These are phyloP conservation scores for Temnothorax unifasciatus DNA, from an alignment of 2,888 invertebrate species.

Conservation along the genomic window DNA sequence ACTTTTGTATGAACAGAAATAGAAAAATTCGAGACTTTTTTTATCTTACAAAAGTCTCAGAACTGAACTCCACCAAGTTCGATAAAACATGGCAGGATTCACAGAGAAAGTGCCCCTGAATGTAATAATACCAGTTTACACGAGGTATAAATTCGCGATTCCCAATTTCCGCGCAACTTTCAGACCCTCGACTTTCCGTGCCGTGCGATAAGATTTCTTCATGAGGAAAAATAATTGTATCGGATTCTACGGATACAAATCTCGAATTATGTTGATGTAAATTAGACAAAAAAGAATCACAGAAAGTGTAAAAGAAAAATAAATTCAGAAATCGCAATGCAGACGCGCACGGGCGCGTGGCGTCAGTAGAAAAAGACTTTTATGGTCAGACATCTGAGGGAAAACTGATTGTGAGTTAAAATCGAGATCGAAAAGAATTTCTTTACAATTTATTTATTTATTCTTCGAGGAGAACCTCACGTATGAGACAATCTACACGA, in stretches of 20 bases:
- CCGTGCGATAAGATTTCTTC: neutral
- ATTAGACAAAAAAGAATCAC: neutral
- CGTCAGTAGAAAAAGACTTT: neutral
- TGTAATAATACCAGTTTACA: neutral
- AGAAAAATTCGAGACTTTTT: too few relatives aligned
- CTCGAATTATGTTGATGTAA: neutral
- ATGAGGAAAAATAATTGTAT: neutral
- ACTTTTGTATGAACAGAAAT: too few relatives aligned
- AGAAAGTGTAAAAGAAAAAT: neutral
- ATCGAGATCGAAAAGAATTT: neutral
- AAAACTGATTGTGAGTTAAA: too few relatives aligned
- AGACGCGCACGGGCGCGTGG: neutral
- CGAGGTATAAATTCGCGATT: slow-evolving; percentile 36
- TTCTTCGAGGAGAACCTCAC: neutral
- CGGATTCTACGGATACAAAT: neutral
- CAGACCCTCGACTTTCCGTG: neutral
- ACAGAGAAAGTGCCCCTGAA: too few relatives aligned
- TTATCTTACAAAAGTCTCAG: too few relatives aligned
- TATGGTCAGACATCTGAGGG: neutral
- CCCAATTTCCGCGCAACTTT: slow-evolving; percentile 1
- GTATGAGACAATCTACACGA: neutral
- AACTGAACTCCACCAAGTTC: too few relatives aligned
- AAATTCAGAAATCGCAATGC: neutral
- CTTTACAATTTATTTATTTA: neutral
- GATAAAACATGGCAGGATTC: too few relatives aligned